Evolutionary conservation across 2,888 invertebrate species (phyloP), one percentile per base, ranked within the genome.

Genomic region (Nomada hirtipes): DNA sequence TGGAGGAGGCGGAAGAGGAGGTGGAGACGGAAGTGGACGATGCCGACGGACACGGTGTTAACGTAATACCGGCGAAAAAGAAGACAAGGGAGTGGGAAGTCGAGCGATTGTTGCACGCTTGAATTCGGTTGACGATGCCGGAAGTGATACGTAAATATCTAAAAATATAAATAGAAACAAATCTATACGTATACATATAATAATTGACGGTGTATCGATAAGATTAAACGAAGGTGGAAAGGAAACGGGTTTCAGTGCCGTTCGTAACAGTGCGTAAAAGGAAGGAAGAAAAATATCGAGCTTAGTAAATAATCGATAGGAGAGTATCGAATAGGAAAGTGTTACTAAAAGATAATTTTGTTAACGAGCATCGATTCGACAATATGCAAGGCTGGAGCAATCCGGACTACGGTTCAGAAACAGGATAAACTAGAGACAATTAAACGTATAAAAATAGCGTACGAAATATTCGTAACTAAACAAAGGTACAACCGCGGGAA

Each of bases 1-100:
- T 79, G 81, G 81, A 81, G 81, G 77, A 81, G 79, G 71, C 73
- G 75, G 82, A 80, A 75, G 82, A 82, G 84, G 78, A 76, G 79
- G 82, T 82, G 81, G 82, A 84, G 79, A 76, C 76, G 76, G 80
- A 85, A 72, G 76, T 60, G 67, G 76, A 86, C 76, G 75, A 83
- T 63, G 69, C 72, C 74, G 67, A 73, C 71, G 60, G 79, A 69
- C 82, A 64, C 60, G 73, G 61, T 57, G 70, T 82, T 74, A 68
- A 82, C 69, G 69, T 64, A 63, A 73, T 71, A 77, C 72, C 53
- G 36, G 53, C 60, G 60, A 74, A 68, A 69, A 52, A 65, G 55
- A 61, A 50, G 61, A 63, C 71, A 73, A 23, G 52, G 55, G 63
- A 47, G 42, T 18, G 52, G 50, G 63, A 42, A 26, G 61, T 55